A percentile compares a stretch with the other conserved stretches of the same genome.
Evolutionary conservation across 2,888 invertebrate species (phyloP).

Genomic region (Tachystola acroxantha): DNA sequence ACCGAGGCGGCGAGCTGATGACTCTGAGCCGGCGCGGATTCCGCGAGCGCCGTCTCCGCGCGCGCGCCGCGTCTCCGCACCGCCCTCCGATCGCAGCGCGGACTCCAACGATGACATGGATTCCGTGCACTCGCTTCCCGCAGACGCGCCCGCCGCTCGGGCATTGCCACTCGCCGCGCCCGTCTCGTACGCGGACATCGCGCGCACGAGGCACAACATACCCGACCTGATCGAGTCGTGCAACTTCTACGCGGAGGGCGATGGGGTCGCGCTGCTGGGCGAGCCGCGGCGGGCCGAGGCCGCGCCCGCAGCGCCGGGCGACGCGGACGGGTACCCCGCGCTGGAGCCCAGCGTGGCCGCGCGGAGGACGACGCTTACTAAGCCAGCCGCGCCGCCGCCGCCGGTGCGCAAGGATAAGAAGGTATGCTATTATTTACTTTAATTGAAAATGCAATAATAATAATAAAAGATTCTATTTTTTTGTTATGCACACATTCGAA

Average conservation of each 20-base stretch:
- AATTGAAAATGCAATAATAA: too few species aligned
- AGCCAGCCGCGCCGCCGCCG: slow-evolving; percentile 16
- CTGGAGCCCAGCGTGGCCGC: slow-evolving; percentile 15
- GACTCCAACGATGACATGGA: slow-evolving; percentile 90
- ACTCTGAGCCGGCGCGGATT: slow-evolving; percentile 29
- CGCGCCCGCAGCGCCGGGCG: slow-evolving; percentile 20
- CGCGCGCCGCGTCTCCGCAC: slow-evolving; percentile 82
- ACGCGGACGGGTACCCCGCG: slow-evolving; percentile 28
- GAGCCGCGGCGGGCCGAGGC: slow-evolving; percentile 15
- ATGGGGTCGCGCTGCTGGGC: slow-evolving; percentile 17
- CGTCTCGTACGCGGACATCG: slow-evolving; percentile 90
- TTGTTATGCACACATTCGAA: too few species aligned
- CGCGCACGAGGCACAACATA: slow-evolving; percentile 75
- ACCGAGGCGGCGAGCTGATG: slow-evolving; percentile 83
- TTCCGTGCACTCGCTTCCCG: slow-evolving; percentile 90
- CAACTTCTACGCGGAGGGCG: slow-evolving; percentile 66
- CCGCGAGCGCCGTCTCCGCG: slow-evolving; percentile 40
- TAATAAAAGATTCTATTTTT: too few species aligned
- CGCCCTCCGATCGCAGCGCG: slow-evolving; percentile 88
- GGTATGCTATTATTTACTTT: too few species aligned
- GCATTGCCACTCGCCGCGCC: slow-evolving; percentile 67
- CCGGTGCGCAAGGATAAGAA: slow-evolving; percentile 9
- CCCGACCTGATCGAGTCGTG: slow-evolving; percentile 74
- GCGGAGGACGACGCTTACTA: slow-evolving; percentile 18
- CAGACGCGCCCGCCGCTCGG: slow-evolving; percentile 34